Conservation (phyloP, 2,113 vertebrate genomes). For the Galbula dea region DNA sequence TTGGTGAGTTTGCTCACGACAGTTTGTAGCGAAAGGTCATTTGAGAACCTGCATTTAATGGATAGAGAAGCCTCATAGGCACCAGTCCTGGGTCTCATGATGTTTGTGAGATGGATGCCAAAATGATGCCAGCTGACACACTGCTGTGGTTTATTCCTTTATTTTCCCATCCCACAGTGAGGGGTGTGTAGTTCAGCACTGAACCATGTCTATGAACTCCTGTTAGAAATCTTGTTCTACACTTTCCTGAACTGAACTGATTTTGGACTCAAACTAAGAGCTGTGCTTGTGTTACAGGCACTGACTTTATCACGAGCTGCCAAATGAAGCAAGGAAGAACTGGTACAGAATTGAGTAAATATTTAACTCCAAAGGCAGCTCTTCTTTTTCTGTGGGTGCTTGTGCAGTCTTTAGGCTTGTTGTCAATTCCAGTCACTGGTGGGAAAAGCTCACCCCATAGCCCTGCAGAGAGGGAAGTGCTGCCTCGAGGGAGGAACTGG, state of each 20-base stretch:
- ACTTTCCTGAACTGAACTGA: background rate
- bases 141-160: background rate
- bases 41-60: constrained; percentile 1
- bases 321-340: background rate
- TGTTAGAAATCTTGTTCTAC: background rate
- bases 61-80: background rate
- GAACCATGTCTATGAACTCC: background rate
- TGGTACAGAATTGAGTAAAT: background rate
- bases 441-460: background rate
- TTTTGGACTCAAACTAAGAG: background rate
- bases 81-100: background rate
- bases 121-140: background rate
- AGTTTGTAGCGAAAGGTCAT: background rate
- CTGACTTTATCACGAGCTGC: background rate
- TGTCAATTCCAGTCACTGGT: background rate
- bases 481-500: background rate
- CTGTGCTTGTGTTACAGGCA: background rate
- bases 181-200: background rate
- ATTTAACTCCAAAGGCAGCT: background rate
- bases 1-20: background rate
- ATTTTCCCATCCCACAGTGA: background rate
- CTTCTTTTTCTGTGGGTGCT: background rate
- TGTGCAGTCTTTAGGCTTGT: background rate
- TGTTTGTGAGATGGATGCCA: background rate
- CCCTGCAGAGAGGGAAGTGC: background rate